A percentile compares a stretch with the other conserved stretches of the same genome.
phyloP scores from a whole-genome alignment of 2,888 invertebrate genomes.

The Camptogramma bilineatum region DNA sequence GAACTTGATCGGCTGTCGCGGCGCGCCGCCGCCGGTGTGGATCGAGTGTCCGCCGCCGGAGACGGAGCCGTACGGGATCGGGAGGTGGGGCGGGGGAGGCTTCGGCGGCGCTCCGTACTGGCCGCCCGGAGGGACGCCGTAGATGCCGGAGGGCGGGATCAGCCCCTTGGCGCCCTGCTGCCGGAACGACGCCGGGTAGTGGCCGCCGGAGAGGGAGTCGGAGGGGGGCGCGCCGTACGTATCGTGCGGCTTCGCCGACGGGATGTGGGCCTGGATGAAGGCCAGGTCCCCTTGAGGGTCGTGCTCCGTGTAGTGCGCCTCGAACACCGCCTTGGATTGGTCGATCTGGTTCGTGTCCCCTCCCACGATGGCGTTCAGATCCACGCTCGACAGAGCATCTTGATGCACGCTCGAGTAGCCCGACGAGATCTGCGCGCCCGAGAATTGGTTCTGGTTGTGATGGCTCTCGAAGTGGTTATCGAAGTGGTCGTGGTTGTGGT shows the following conservation, averaged over 20 bases:
- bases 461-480: slow-evolving; percentile 17
- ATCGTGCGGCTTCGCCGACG: slow-evolving; percentile 61
- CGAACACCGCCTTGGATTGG: slow-evolving; percentile 80
- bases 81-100: slow-evolving; percentile 62
- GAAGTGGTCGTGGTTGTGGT: slow-evolving; percentile 6
- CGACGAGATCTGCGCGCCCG: slow-evolving; percentile 64
- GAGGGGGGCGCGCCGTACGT: slow-evolving; percentile 74
- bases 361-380: slow-evolving; percentile 74
- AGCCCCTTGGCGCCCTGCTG: slow-evolving; percentile 82
- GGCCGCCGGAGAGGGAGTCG: slow-evolving; percentile 75
- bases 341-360: slow-evolving; percentile 80
- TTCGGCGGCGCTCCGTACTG: slow-evolving; percentile 77
- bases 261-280: slow-evolving; percentile 49
- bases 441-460: slow-evolving; percentile 10
- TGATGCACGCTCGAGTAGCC: slow-evolving; percentile 79
- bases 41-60: slow-evolving; percentile 76
- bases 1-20: slow-evolving; percentile 88
- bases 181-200: slow-evolving; percentile 66
- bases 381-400: slow-evolving; percentile 74
- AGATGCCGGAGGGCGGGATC: slow-evolving; percentile 86
- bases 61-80: slow-evolving; percentile 74
- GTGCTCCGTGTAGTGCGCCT: slow-evolving; percentile 78
- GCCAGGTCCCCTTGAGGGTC: slow-evolving; percentile 54
- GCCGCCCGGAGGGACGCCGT: slow-evolving; percentile 86
- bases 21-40: slow-evolving; percentile 72